Percentiles rank a stretch among this genome's conserved stretches.
These are phyloP conservation scores for Belonocnema kinseyi DNA, from an alignment of 1,140 invertebrate species.

Conservation along the genomic window DNA sequence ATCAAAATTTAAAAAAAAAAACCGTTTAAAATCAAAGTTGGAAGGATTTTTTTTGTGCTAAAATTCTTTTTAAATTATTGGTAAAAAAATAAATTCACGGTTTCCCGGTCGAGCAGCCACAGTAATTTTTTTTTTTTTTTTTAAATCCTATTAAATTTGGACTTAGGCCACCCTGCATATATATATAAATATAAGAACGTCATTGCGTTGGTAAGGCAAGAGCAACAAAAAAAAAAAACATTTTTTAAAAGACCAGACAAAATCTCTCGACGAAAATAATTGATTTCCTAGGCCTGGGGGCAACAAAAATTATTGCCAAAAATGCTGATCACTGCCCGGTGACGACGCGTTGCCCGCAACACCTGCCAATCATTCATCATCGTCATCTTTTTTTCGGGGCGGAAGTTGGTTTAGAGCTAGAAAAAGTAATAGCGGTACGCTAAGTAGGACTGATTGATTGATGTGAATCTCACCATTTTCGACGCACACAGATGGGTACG, in stretches of 20 bases:
- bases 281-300: slow-evolving; percentile 60
- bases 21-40: too few species aligned
- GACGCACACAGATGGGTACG: slow-evolving; percentile 74
- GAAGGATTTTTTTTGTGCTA: too few species aligned
- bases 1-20: too few species aligned
- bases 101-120: too few species aligned
- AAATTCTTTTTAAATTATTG: too few species aligned
- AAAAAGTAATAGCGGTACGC: slow-evolving; percentile 72
- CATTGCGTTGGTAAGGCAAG: too few species aligned
- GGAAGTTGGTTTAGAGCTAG: slow-evolving; percentile 67
- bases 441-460: slow-evolving; percentile 69
- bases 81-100: too few species aligned
- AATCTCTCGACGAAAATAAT: slow-evolving; percentile 40
- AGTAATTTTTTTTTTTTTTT: too few species aligned
- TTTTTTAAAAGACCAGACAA: not conserved
- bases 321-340: slow-evolving; percentile 65
- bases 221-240: too few species aligned
- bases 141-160: too few species aligned
- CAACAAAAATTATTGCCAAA: slow-evolving; percentile 64
- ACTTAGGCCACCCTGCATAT: too few species aligned
- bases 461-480: slow-evolving; percentile 75
- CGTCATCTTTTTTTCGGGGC: slow-evolving; percentile 64
- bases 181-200: too few species aligned
- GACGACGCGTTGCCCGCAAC: slow-evolving; percentile 68
- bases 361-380: slow-evolving; percentile 71